Evolutionary conservation across 2,888 invertebrate genomes (phyloP).

Genomic region (Steinernema hermaphroditum): DNA sequence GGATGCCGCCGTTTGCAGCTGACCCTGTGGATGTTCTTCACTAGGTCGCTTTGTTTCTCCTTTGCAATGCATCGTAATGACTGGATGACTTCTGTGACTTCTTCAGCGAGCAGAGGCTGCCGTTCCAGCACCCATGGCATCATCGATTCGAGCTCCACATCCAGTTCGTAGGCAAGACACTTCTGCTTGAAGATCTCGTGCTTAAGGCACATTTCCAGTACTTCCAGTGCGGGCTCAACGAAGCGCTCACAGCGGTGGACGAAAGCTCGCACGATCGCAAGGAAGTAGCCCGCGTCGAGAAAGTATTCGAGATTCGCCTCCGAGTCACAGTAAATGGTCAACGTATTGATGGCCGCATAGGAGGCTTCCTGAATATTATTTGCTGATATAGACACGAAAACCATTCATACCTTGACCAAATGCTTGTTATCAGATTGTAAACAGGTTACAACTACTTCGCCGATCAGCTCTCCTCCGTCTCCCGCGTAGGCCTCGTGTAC

Average conservation of each 20-base stretch:
- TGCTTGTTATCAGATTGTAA: neutral
- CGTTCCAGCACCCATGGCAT: neutral
- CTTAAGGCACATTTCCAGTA: neutral
- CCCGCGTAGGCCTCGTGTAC: neutral
- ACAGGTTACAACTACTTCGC: neutral
- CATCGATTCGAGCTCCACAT: neutral
- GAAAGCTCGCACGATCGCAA: neutral
- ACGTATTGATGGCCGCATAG: neutral
- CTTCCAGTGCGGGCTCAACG: conserved; percentile 5
- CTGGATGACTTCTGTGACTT: neutral
- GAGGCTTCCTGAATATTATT: conserved; percentile 10
- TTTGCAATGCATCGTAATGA: no score
- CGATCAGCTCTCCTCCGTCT: neutral
- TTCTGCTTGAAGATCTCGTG: neutral
- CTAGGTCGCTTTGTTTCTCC: no score
- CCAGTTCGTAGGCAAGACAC: conserved; percentile 2
- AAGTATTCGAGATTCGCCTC: neutral
- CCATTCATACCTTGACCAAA: neutral
- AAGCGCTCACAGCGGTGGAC: neutral
- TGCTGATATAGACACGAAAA: neutral
- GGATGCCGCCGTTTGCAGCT: no score
- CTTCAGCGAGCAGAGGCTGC: neutral
- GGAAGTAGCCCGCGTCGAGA: neutral
- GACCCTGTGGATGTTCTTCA: no score
- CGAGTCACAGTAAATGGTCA: neutral